Evolutionary conservation across 2,797 vertebrate species (phyloP).

Genomic region (Propithecus deckenii): DNA sequence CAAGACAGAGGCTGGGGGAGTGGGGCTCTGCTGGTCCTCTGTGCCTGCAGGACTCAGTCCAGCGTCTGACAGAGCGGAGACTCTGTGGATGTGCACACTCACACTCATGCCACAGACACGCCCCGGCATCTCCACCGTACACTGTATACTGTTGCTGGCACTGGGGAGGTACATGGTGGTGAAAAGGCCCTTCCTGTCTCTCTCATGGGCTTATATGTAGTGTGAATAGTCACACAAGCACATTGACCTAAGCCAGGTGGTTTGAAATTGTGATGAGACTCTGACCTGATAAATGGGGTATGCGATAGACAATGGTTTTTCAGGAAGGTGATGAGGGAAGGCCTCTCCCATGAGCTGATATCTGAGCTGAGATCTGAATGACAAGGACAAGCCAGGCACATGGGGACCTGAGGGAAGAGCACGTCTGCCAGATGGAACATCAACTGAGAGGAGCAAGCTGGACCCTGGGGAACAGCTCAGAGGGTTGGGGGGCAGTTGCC

Average conservation of each 20-base stretch:
- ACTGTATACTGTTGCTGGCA: neutral
- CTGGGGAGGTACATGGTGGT: neutral
- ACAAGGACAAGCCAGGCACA: neutral
- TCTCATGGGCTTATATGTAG: rapidly evolving
- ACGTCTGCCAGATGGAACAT: neutral
- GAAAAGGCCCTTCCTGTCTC: too few species aligned
- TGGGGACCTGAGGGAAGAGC: neutral
- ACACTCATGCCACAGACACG: too few species aligned
- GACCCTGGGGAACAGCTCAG: neutral
- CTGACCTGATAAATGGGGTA: neutral
- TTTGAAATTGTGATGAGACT: neutral
- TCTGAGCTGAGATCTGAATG: neutral
- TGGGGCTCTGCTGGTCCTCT: neutral
- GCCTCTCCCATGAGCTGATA: neutral
- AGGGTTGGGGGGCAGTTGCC: neutral
- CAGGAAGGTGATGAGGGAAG: neutral
- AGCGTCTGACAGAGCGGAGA: neutral
- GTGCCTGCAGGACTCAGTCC: neutral
- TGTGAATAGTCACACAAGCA: neutral
- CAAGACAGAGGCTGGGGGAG: neutral
- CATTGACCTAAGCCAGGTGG: neutral
- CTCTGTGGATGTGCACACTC: too few species aligned
- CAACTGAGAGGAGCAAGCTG: neutral
- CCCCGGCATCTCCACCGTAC: neutral
- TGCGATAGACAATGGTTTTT: neutral